Evolutionary conservation across 1,140 invertebrate species (phyloP).

Genomic region (Contarinia nasturtii): DNA sequence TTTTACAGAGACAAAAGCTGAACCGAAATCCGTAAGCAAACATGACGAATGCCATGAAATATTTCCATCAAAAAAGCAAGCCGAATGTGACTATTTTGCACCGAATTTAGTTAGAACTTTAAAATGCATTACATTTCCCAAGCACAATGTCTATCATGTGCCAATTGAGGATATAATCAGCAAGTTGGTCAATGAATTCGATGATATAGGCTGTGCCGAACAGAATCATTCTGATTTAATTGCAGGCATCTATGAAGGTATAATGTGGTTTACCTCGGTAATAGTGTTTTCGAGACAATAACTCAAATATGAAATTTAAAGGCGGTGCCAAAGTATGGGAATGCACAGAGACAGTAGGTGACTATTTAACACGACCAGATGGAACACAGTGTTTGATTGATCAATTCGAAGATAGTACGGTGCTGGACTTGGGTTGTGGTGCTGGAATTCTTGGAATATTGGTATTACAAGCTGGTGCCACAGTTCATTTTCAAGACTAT

Average conservation of each 20-base stretch:
- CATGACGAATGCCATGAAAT: background rate
- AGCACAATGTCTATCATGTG: background rate
- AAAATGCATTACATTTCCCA: background rate
- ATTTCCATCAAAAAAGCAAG: background rate
- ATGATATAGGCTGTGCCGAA: conserved; percentile 35
- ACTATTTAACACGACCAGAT: conserved; percentile 31
- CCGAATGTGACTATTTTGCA: background rate
- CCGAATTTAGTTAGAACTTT: background rate
- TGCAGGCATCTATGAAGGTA: conserved; percentile 53
- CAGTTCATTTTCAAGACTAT: conserved; percentile 79
- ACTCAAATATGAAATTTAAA: conserved; percentile 18
- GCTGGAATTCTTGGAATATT: conserved; percentile 62
- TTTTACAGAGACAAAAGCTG: background rate
- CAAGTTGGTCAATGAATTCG: conserved; percentile 25
- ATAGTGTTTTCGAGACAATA: conserved; percentile 5
- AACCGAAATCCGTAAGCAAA: background rate
- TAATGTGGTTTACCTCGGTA: conserved; percentile 1
- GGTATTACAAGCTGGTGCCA: conserved; percentile 39
- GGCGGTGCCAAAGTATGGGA: conserved; percentile 82
- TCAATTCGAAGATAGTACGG: conserved; percentile 22
- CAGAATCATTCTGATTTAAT: conserved; percentile 49
- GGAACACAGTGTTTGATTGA: conserved; percentile 19
- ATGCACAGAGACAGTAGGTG: conserved; percentile 56
- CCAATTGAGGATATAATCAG: conserved; percentile 6
- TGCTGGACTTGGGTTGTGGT: conserved; percentile 76